Conservation (phyloP, 2,113 vertebrate genomes). For the Pangasianodon gigas region DNA sequence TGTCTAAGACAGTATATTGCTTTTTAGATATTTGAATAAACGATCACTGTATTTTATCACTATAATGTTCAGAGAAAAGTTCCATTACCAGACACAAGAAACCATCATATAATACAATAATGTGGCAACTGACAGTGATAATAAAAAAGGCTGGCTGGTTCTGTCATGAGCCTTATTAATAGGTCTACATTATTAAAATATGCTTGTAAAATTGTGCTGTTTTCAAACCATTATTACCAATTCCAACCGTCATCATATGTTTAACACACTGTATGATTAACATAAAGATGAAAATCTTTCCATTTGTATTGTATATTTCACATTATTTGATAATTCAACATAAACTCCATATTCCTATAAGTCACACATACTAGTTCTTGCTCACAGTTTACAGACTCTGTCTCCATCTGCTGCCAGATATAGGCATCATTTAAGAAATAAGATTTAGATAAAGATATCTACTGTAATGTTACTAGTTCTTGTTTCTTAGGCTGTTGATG, state of each 20-base stretch:
- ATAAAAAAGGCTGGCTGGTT: background rate
- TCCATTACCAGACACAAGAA: background rate
- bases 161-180: background rate
- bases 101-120: background rate
- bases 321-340: background rate
- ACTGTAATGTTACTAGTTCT: background rate
- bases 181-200: background rate
- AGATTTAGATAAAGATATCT: background rate
- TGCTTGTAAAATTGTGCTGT: background rate
- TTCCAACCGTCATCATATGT: background rate
- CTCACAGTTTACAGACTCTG: conserved; percentile 16
- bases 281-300: background rate
- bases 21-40: background rate
- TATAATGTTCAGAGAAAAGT: background rate
- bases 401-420: conserved; percentile 34
- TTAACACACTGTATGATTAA: background rate
- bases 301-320: background rate
- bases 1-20: background rate
- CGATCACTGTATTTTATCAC: background rate
- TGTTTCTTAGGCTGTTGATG: background rate
- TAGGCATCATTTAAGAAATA: background rate
- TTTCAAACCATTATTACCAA: background rate
- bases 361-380: background rate
- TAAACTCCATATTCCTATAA: background rate
- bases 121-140: background rate